Evolutionary conservation across 2,797 vertebrate genomes (phyloP), one percentile per base, ranked within the genome.

Genomic region (Myotis findleyi): DNA sequence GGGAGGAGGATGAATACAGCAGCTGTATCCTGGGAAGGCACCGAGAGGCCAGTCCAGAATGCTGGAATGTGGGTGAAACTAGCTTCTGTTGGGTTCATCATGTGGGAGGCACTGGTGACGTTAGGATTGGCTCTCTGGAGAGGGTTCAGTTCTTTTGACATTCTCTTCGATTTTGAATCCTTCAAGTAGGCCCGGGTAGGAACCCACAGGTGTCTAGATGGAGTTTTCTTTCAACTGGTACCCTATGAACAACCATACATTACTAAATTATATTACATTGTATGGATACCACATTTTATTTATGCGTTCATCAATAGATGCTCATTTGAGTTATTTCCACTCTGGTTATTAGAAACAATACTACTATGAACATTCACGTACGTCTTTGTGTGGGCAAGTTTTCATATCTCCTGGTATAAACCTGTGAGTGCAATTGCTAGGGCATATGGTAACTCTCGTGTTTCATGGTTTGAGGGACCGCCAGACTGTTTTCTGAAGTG

Each of bases 391-490:
- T 87, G 73, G 68, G 20, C 2, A 11, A 64, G 66, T 91, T 79
- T 92, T 80, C 27, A 49, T 92, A 83, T 91, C 77, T 73, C 41
- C 90, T 66, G 69, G 6, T 57, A 49, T 86, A 51, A 49, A n/a
- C 83, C 66, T 83, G 53, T 44, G 7, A 66, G n/a, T 33, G 64
- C 66, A 77, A 82, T 85, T 77, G 10, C 73, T 88, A 3, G 41
- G 25, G 77, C 41, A 41, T 68, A 9, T 14, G 20, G 82, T 87
- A 27, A 80, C 72, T 53, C 25, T 81, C 2, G 13, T 44, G 30
- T 94, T 88, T 92, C 49, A 47, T 13, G 21, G 93, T 87, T 68
- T 96, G 81, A 93, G 36, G 30, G 75, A 51, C 23, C 87, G 33
- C 33, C 41, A 71, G 80, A n/a, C 44, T 93, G 23, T 68, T 80